Evolutionary conservation across 2,888 invertebrate genomes (phyloP), one percentile per base, ranked within the genome.

Genomic region (Nephrocerus scutellatus): DNA sequence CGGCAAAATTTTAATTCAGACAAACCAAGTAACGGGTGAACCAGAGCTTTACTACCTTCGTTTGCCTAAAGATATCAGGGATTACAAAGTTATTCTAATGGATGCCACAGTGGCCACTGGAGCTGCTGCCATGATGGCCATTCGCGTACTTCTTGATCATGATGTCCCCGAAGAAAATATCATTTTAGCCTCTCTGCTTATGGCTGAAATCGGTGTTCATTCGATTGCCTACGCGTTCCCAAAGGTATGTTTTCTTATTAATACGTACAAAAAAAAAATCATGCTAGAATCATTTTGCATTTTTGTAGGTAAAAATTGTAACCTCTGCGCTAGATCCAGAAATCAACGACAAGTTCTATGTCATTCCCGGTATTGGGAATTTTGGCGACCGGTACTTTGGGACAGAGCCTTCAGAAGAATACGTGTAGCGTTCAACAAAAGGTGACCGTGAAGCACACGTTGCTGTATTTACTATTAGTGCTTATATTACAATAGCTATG

Each of bases 71-170:
- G 95, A 97, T 70, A 96, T 98, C 49, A 93, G 92, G 70, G 91
- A 95, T 70, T 93, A 89, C 70, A 84, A 87, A 56, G 78, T 78
- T 54, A 87, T 98, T 57, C 72, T 98, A 50, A 92, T 98, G 93
- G 98, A 99, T 71, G 97, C 98, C 0, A 98, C 97, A 0, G 96
- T 98, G 30, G 89, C 96, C 24, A 95, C 96, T 0, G 97, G 97
- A 30, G 97, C 97, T 1, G 97, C 98, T 2, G 95, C 98, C 45
- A 95, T 98, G 81, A 98, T 98, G 98, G 98, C 98, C 15, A 92
- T 99, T 49, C 76, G 97, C 35, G 92, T 99, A 30, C 73, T 98
- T 36, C 72, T 98, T 18, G 98, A 98, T 73, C 97, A 98, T 66
- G 97, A 98, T 67, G 97, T 99, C 37, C 86, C 86, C 2, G 95